These are phyloP conservation scores for Drosophila melanica DNA, from an alignment of 1,140 invertebrate species.

Conservation along the genomic window DNA sequence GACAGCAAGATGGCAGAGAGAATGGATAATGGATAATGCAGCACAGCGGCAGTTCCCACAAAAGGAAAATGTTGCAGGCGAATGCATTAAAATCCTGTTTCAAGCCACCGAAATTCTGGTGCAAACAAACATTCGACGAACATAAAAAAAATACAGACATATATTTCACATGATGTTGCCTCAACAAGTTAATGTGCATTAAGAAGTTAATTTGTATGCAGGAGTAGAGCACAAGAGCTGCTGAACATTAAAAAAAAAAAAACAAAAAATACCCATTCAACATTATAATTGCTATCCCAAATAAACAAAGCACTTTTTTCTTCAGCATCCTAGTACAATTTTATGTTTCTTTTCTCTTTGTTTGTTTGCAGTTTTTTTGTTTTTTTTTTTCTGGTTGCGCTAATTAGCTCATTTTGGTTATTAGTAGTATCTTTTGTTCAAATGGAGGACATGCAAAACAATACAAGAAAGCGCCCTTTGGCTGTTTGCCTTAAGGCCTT, in stretches of 20 bases:
- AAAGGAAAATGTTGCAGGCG: slow-evolving; percentile 16
- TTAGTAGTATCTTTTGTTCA: slow-evolving; percentile 58
- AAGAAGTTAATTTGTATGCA: slow-evolving; percentile 48
- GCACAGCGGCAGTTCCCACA: slow-evolving; percentile 12
- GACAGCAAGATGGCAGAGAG: slow-evolving; percentile 21
- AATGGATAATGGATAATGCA: slow-evolving; percentile 14
- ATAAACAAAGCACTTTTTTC: slow-evolving; percentile 22
- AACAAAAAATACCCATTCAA: slow-evolving; percentile 38
- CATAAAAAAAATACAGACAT: slow-evolving; percentile 11
- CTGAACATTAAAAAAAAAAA: slow-evolving; percentile 19
- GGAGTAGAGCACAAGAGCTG: neutral
- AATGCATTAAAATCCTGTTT: slow-evolving; percentile 39
- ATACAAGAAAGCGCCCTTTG: slow-evolving; percentile 34
- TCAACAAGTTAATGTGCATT: slow-evolving; percentile 39
- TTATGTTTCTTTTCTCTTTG: slow-evolving; percentile 8
- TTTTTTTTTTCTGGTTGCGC: slow-evolving; percentile 43
- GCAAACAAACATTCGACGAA: slow-evolving; percentile 10
- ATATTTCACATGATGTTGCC: slow-evolving; percentile 33
- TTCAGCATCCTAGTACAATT: neutral
- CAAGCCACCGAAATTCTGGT: slow-evolving; percentile 13
- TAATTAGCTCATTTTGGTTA: slow-evolving; percentile 66
- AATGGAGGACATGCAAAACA: slow-evolving; percentile 49
- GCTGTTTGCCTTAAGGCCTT: slow-evolving; percentile 24
- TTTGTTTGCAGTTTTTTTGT: slow-evolving; percentile 1
- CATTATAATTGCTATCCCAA: slow-evolving; percentile 36